Percentiles rank a stretch among this genome's conserved stretches.
Evolutionary conservation across 1,140 invertebrate genomes (phyloP).

Genomic region (Bombus sylvicola): DNA sequence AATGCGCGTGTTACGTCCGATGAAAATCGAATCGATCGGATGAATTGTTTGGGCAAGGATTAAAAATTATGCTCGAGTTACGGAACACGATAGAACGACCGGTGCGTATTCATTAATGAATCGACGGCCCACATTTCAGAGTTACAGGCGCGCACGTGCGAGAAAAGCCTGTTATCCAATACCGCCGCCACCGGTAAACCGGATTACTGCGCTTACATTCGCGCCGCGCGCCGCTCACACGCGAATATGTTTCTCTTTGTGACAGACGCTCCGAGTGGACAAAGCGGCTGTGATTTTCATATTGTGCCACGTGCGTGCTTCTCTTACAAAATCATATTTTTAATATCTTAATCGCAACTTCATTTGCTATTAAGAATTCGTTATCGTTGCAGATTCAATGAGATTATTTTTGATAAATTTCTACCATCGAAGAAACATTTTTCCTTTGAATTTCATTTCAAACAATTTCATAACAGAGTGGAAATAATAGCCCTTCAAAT

Average conservation of each 20-base stretch:
- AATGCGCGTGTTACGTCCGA: not conserved
- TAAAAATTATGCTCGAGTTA: constrained; percentile 69
- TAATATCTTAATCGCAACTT: not conserved
- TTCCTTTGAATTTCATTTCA: too few species aligned
- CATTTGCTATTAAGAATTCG: not conserved
- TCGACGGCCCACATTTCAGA: constrained; percentile 66
- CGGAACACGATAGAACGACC: constrained; percentile 48
- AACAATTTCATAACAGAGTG: too few species aligned
- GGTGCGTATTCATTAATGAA: constrained; percentile 61
- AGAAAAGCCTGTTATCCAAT: constrained; percentile 45
- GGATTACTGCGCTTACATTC: constrained; percentile 35
- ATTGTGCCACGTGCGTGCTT: not conserved
- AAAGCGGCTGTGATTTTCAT: constrained; percentile 26
- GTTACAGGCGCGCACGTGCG: constrained; percentile 36
- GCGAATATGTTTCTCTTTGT: constrained; percentile 10
- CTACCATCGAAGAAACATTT: too few species aligned
- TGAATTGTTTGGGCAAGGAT: constrained; percentile 56
- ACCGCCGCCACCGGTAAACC: constrained; percentile 23
- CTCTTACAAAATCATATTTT: not conserved
- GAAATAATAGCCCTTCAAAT: not conserved
- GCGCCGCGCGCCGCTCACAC: not conserved
- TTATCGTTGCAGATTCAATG: too few species aligned
- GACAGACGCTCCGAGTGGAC: not conserved
- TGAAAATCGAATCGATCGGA: constrained; percentile 24
- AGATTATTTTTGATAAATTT: too few species aligned